Conservation (phyloP, 2,888 invertebrate species). For the Silvanus unidentatus region DNA sequence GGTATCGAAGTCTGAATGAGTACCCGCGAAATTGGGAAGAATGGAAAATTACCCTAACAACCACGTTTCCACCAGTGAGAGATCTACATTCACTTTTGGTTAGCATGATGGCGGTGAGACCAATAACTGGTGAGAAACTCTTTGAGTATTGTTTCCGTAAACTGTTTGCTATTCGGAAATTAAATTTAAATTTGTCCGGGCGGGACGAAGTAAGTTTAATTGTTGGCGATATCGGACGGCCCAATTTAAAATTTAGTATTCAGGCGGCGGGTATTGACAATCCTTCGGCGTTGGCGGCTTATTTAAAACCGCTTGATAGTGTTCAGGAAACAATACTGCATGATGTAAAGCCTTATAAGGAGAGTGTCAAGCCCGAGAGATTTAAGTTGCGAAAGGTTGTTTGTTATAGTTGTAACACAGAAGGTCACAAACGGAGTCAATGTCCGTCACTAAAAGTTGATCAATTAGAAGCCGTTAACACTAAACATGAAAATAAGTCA, state of each 20-base stretch:
- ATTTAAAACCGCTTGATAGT: neutral
- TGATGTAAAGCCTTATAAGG: neutral
- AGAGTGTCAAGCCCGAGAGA: no score
- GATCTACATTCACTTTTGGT: neutral
- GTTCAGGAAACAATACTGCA: neutral
- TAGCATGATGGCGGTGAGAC: neutral
- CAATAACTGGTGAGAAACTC: neutral
- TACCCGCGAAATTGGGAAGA: neutral
- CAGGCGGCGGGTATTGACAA: neutral
- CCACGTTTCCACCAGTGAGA: neutral
- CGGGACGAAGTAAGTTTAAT: conserved; percentile 1
- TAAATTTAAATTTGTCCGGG: neutral
- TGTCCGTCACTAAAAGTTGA: neutral
- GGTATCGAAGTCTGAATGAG: neutral
- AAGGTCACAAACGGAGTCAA: neutral
- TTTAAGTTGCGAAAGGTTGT: neutral
- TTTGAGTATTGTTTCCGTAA: neutral
- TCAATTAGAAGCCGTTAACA: no score
- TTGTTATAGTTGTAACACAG: neutral
- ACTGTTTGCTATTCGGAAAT: neutral
- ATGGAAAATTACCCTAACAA: neutral
- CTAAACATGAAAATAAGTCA: no score
- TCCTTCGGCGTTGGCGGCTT: neutral
- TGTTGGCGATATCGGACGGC: neutral
- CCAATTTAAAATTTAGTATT: neutral